Percentiles rank a stretch among this genome's conserved stretches.
Evolutionary conservation across 2,113 vertebrate species (phyloP).

Genomic region (Acanthochromis polyacanthus): DNA sequence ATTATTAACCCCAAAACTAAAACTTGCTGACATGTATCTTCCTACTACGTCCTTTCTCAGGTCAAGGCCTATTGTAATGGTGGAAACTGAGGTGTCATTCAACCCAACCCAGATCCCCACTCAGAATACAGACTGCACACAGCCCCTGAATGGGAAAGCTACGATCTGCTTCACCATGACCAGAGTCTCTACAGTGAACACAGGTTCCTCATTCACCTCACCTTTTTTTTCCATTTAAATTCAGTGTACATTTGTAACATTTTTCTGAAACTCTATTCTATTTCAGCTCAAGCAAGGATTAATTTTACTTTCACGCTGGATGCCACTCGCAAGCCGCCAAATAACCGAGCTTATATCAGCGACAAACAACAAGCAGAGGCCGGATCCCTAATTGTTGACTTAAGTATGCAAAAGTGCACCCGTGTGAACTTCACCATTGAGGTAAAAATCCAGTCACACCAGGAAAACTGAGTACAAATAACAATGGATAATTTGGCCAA

Average conservation of each 20-base stretch:
- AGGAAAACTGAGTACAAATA: not conserved
- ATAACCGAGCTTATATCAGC: constrained; percentile 69
- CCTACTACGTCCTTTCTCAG: constrained; percentile 56
- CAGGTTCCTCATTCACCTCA: constrained; percentile 59
- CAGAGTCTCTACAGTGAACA: accelerated
- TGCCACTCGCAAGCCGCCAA: constrained; percentile 61
- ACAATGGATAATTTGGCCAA: not conserved
- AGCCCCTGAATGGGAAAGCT: not conserved
- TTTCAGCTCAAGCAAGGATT: constrained; percentile 69
- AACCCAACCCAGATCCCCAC: constrained; percentile 64
- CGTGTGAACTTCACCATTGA: constrained; percentile 29
- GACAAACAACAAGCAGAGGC: constrained; percentile 10
- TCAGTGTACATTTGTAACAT: not conserved
- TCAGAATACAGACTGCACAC: constrained; percentile 50
- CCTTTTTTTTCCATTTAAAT: not conserved
- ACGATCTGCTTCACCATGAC: constrained; percentile 78
- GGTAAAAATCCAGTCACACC: constrained; percentile 46
- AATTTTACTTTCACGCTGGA: constrained; percentile 78
- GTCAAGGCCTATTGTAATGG: constrained; percentile 80
- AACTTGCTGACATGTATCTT: not conserved
- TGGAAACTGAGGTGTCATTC: constrained; percentile 62
- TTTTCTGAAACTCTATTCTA: not conserved
- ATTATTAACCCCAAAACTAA: constrained; percentile 4
- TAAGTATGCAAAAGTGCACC: accelerated
- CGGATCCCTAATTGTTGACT: accelerated